Evolutionary conservation across 2,888 invertebrate genomes (phyloP).

Genomic region (Caenorhabditis zanzibari): DNA sequence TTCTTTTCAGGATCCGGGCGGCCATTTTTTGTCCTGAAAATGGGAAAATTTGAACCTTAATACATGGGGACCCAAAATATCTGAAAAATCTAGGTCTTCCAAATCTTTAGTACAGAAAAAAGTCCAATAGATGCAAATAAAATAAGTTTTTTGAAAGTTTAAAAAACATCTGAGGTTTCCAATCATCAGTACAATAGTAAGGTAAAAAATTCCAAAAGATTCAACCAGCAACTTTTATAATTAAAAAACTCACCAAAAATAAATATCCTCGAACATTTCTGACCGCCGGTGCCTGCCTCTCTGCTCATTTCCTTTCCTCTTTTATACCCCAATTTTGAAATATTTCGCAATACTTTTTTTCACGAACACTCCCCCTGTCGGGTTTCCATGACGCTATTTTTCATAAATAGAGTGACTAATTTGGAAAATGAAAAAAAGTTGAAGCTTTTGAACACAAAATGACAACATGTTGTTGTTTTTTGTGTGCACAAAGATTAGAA

Average conservation of each 20-base stretch:
- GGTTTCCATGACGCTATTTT: conserved; percentile 17
- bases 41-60: neutral
- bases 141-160: no score
- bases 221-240: no score
- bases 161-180: no score
- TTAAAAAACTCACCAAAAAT: conserved; percentile 37
- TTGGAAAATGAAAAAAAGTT: neutral
- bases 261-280: conserved; percentile 37
- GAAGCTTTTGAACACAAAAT: neutral
- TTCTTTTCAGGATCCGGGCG: conserved; percentile 28
- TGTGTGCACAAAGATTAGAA: no score
- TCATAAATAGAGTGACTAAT: conserved; percentile 7
- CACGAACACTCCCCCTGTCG: neutral
- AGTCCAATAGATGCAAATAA: no score
- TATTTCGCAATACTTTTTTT: conserved; percentile 22
- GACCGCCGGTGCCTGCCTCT: conserved; percentile 13
- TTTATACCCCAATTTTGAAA: conserved; percentile 25
- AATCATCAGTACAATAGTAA: no score
- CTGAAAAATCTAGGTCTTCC: no score
- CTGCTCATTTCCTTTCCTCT: neutral
- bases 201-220: neutral
- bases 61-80: neutral
- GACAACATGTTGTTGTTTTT: neutral
- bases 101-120: no score
- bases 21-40: conserved; percentile 40